A percentile compares a stretch with the other conserved stretches of the same genome.
phyloP scores from a whole-genome alignment of 2,888 invertebrate species.

The Eristalinus sepulchralis region DNA sequence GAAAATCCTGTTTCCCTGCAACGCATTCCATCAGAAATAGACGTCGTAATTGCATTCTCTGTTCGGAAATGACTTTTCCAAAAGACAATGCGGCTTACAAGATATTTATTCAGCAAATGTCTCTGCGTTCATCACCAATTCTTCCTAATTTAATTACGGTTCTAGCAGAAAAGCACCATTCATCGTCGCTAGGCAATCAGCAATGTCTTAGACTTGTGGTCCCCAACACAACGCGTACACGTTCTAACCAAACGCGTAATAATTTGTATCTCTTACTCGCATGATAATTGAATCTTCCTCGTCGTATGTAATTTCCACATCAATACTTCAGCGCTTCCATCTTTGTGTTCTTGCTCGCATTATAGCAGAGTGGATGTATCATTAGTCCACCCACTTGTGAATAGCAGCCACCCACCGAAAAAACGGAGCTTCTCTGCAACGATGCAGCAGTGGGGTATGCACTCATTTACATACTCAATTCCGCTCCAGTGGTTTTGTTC shows the following conservation, averaged over 20 bases:
- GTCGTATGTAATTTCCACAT: constrained; percentile 4
- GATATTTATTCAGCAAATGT: neutral
- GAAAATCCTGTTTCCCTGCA: neutral
- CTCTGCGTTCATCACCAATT: neutral
- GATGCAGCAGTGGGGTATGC: neutral
- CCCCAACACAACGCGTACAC: constrained; percentile 11
- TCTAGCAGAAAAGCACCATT: neutral
- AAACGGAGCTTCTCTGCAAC: neutral
- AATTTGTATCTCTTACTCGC: constrained; percentile 27
- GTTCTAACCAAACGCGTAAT: constrained; percentile 20
- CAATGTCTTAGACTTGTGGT: neutral
- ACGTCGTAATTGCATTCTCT: neutral
- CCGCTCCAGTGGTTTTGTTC: constrained; percentile 47
- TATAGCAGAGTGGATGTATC: constrained; percentile 23
- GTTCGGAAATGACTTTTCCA: neutral
- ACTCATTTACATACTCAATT: constrained; percentile 40
- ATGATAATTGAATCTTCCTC: constrained; percentile 32
- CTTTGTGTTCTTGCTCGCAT: constrained; percentile 16
- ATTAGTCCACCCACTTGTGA: constrained; percentile 24
- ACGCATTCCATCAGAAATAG: neutral
- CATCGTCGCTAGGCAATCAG: neutral
- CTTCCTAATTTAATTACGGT: neutral
- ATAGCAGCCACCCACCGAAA: constrained; percentile 22
- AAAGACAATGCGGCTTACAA: neutral
- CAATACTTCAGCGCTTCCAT: constrained; percentile 17